Percentiles rank a stretch among this genome's conserved stretches.
These are phyloP conservation scores for Ianthella basta DNA, from an alignment of 37 sponge, comb jelly and placozoan genomes.

Conservation along the genomic window DNA sequence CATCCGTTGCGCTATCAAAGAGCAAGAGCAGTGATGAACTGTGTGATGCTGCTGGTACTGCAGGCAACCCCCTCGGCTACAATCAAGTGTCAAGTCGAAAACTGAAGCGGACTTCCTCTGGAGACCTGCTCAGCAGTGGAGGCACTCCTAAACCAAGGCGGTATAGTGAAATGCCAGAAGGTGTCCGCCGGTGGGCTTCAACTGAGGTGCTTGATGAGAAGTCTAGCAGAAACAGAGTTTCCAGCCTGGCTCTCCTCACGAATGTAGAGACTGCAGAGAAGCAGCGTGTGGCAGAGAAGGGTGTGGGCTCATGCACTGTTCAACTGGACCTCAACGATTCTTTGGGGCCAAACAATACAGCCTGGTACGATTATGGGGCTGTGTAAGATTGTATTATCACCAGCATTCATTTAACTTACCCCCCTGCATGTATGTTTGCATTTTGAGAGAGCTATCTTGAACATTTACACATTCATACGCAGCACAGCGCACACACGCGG, in stretches of 20 bases:
- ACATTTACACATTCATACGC: no score
- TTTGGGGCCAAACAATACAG: slow-evolving; percentile 1
- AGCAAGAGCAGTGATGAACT: slow-evolving; percentile 15
- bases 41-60: neutral
- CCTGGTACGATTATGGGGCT: slow-evolving; percentile 32
- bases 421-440: no score
- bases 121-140: neutral
- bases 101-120: neutral
- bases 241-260: slow-evolving; percentile 14
- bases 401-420: no score
- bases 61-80: no score
- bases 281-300: neutral
- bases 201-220: slow-evolving; percentile 6
- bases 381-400: neutral
- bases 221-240: neutral
- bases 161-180: neutral
- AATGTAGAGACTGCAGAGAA: slow-evolving; percentile 1
- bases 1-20: slow-evolving; percentile 1
- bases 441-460: no score
- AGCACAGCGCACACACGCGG: no score
- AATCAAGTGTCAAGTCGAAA: neutral
- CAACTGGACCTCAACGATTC: slow-evolving; percentile 12
- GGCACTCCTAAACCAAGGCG: neutral
- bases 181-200: neutral
- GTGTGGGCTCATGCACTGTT: neutral